These are phyloP conservation scores for Pristionchus fissidentatus DNA, from an alignment of 2,888 invertebrate species.

Conservation along the genomic window DNA sequence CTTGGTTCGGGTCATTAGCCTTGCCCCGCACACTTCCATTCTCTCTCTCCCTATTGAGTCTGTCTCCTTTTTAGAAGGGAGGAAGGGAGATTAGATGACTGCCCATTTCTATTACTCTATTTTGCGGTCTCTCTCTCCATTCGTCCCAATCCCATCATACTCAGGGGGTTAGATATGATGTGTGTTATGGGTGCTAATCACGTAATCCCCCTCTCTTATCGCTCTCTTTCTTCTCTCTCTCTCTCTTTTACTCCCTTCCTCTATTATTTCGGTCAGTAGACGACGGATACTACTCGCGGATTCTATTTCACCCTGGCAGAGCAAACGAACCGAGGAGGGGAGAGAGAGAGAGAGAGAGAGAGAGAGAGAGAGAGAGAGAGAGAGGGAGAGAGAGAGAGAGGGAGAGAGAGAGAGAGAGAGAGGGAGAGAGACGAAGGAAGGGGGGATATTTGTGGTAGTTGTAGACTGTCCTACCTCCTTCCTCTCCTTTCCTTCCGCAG, in stretches of 20 bases:
- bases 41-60: not conserved
- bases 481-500: not conserved
- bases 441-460: not conserved
- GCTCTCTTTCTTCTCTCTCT: not conserved
- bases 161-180: slow-evolving; percentile 11
- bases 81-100: slow-evolving; percentile 29
- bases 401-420: not conserved
- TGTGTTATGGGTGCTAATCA: not conserved
- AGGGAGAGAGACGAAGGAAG: not conserved
- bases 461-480: not conserved
- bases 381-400: not conserved
- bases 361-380: not conserved
- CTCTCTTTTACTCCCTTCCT: not conserved
- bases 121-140: not conserved
- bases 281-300: not conserved
- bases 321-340: not conserved
- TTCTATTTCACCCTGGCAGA: slow-evolving; percentile 6
- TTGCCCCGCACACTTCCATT: slow-evolving; percentile 2
- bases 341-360: not conserved
- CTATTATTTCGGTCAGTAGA: not conserved
- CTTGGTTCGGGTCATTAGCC: slow-evolving; percentile 28
- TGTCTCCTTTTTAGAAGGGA: slow-evolving; percentile 33
- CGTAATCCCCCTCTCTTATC: not conserved
- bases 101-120: slow-evolving; percentile 41
- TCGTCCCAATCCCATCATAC: not conserved